Conservation (phyloP, 2,888 invertebrate species). For the Zygogramma bicolorata region DNA sequence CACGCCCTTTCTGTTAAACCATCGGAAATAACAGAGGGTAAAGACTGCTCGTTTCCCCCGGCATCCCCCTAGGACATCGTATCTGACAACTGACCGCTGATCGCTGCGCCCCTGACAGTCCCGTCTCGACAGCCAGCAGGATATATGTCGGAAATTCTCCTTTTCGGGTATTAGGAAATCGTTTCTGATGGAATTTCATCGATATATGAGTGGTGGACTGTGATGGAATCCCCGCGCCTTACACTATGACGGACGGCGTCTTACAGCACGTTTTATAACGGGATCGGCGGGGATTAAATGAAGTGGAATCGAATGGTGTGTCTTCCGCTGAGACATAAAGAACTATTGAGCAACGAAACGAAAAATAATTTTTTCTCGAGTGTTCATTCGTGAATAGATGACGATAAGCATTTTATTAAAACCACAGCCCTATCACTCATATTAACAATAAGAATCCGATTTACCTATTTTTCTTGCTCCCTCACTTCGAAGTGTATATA, state of each 20-base stretch:
- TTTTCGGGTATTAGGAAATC: constrained; percentile 23
- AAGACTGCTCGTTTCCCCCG: constrained; percentile 8
- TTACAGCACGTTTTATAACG: neutral
- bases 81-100: constrained; percentile 30
- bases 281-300: neutral
- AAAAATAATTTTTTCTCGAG: no score
- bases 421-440: no score
- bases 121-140: constrained; percentile 27
- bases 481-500: no score
- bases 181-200: constrained; percentile 18
- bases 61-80: constrained; percentile 25
- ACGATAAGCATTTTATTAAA: no score
- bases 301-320: neutral
- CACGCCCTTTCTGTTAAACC: constrained; percentile 32
- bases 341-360: no score
- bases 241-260: neutral
- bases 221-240: neutral
- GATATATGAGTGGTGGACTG: neutral
- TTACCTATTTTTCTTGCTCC: no score
- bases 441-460: no score
- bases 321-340: no score
- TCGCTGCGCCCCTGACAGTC: constrained; percentile 24
- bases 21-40: constrained; percentile 33
- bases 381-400: no score
- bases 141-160: constrained; percentile 34